Conservation (phyloP, 2,113 vertebrate genomes). For the Psammodynastes pulverulentus region DNA sequence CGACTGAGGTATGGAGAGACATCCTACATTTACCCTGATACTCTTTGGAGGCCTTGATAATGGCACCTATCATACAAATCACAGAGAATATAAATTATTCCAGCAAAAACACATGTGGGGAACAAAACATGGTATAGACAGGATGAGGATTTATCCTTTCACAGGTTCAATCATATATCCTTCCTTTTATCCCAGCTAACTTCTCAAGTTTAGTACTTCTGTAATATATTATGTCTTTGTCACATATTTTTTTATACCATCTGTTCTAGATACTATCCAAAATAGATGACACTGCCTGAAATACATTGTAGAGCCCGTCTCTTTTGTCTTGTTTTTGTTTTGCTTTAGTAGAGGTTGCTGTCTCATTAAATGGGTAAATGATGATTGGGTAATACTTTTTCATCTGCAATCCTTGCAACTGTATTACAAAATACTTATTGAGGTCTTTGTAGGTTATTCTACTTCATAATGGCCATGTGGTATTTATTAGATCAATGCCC, state of each 20-base stretch:
- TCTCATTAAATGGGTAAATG: background rate
- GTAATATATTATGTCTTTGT: background rate
- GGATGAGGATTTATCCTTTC: background rate
- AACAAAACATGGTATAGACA: background rate
- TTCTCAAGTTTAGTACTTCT: background rate
- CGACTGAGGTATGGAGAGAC: too few relatives aligned
- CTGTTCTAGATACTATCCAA: background rate
- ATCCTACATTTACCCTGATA: background rate
- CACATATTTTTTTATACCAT: background rate
- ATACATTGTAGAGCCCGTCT: background rate
- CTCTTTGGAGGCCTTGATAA: background rate
- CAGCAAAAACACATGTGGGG: background rate
- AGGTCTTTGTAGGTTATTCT: background rate
- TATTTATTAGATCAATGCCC: background rate
- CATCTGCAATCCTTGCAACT: background rate
- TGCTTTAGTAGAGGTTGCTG: background rate
- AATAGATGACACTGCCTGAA: background rate
- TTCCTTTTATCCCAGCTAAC: background rate
- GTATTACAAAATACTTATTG: background rate
- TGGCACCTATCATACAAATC: background rate
- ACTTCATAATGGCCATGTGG: background rate
- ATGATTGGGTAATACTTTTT: background rate
- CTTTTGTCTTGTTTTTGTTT: background rate
- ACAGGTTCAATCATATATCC: background rate
- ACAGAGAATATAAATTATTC: background rate